A percentile compares a stretch with the other conserved stretches of the same genome.
phyloP scores from a whole-genome alignment of 2,113 vertebrate genomes.

The Hippocampus comes region DNA sequence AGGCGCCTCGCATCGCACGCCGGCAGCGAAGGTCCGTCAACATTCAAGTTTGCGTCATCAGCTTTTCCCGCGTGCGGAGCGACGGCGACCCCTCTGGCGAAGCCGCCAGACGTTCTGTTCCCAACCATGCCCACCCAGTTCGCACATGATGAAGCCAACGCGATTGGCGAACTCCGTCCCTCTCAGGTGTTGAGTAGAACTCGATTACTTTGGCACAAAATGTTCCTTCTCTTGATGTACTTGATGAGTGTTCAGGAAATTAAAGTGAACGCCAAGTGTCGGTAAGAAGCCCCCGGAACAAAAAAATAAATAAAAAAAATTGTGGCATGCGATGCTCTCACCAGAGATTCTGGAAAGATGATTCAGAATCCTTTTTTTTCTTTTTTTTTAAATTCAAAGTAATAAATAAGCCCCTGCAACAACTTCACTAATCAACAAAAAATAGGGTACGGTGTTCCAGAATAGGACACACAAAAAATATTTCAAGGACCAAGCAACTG shows the following conservation, averaged over 20 bases:
- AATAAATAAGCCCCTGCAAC: neutral
- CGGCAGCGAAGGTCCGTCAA: conserved; percentile 27
- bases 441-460: neutral
- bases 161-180: conserved; percentile 25
- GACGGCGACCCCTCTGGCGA: conserved; percentile 25
- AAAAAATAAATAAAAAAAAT: neutral
- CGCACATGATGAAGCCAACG: conserved; percentile 33
- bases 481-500: too few species aligned
- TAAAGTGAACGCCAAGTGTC: neutral
- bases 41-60: conserved; percentile 17
- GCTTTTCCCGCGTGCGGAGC: conserved; percentile 6
- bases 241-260: conserved; percentile 5
- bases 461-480: neutral
- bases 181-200: conserved; percentile 36
- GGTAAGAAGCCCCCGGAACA: neutral
- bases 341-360: neutral
- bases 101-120: conserved; percentile 46
- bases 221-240: conserved; percentile 20
- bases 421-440: neutral
- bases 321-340: neutral
- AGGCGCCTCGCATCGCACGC: neutral
- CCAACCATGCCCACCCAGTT: conserved; percentile 28
- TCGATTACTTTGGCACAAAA: conserved; percentile 30
- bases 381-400: too few species aligned
- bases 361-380: too few species aligned